A percentile compares a stretch with the other conserved stretches of the same genome.
phyloP scores from a whole-genome alignment of 2,113 vertebrate species.

The Uria lomvia region DNA sequence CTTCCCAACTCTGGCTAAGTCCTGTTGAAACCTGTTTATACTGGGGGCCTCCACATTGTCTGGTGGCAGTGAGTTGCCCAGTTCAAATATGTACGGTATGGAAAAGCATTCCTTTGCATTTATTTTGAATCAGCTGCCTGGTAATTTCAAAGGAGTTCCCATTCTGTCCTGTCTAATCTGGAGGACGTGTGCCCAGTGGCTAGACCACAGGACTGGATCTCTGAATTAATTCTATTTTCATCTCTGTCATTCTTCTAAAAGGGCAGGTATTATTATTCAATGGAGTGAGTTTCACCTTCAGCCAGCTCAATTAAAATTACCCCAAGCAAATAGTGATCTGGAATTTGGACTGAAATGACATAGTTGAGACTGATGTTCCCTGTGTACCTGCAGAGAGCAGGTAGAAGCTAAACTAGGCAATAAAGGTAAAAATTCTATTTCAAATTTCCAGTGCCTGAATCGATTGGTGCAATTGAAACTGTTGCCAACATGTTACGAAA shows the following conservation, averaged over 20 bases:
- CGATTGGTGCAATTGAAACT: background rate
- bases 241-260: slow-evolving; percentile 32
- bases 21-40: background rate
- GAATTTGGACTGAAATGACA: background rate
- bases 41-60: background rate
- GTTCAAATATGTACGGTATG: fast-evolving
- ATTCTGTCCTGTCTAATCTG: slow-evolving; percentile 37
- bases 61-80: background rate
- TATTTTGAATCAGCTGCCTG: background rate
- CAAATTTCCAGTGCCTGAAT: background rate
- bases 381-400: background rate
- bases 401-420: background rate
- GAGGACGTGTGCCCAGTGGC: slow-evolving; percentile 21
- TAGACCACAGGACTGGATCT: background rate
- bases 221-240: slow-evolving; percentile 48
- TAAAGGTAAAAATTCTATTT: background rate
- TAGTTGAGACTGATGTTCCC: background rate
- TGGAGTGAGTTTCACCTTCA: slow-evolving; percentile 22
- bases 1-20: background rate
- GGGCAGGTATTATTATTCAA: slow-evolving; percentile 40
- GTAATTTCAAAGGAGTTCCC: slow-evolving; percentile 18
- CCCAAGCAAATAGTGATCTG: slow-evolving; percentile 16
- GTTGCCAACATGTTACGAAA: background rate
- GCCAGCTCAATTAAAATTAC: slow-evolving; percentile 36
- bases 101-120: background rate